Conservation (phyloP, 2,888 invertebrate genomes). For the Hydropsyche betteni region DNA sequence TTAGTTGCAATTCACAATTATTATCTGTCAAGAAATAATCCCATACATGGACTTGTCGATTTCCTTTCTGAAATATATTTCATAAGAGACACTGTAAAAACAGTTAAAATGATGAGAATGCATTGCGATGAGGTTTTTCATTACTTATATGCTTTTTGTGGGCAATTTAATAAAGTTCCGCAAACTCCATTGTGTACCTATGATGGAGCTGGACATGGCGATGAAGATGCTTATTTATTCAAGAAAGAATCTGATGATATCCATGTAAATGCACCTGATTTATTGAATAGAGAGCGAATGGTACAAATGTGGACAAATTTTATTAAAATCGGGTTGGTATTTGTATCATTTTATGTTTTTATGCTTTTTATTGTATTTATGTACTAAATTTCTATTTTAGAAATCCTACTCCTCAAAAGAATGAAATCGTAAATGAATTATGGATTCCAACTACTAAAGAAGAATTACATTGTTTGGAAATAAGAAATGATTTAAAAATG, state of each 20-base stretch:
- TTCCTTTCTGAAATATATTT: constrained; percentile 1
- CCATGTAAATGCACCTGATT: background rate
- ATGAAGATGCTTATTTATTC: background rate
- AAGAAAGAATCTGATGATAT: background rate
- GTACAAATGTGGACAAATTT: constrained; percentile 4
- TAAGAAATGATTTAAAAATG: background rate
- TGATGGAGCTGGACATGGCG: background rate
- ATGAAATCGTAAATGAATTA: constrained; percentile 6
- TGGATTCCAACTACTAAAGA: constrained; percentile 40
- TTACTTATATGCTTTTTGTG: background rate
- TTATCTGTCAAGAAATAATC: background rate
- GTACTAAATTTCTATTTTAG: constrained; percentile 31
- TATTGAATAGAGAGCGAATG: background rate
- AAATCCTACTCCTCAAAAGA: constrained; percentile 38
- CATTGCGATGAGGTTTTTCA: background rate
- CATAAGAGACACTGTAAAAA: background rate
- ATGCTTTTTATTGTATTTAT: background rate
- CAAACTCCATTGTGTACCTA: background rate
- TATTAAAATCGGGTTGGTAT: background rate
- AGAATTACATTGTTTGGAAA: background rate
- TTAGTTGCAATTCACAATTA: background rate
- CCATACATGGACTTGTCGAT: background rate
- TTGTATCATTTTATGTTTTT: background rate
- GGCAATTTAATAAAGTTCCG: background rate
- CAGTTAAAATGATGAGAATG: background rate